A percentile compares a stretch with the other conserved stretches of the same genome.
These are phyloP conservation scores for Graptemys geographica DNA, from an alignment of 2,797 vertebrate species.

Conservation along the genomic window DNA sequence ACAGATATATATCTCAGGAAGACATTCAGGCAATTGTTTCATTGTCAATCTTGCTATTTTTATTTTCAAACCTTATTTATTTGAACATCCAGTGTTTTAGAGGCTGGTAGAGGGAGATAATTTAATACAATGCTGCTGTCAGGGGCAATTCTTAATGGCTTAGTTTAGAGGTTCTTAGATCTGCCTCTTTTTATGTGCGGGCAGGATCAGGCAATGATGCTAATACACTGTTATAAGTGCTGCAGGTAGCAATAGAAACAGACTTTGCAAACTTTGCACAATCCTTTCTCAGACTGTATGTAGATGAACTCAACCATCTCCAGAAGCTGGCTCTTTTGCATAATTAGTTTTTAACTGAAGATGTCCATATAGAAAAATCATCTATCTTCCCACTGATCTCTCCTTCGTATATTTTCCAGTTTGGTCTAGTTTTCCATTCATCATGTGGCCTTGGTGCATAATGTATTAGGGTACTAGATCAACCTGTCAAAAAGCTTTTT, in stretches of 20 bases:
- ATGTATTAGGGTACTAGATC: slow-evolving; percentile 64
- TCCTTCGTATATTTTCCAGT: slow-evolving; percentile 52
- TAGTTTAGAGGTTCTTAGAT: neutral
- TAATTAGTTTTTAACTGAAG: slow-evolving; percentile 51
- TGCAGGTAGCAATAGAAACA: neutral
- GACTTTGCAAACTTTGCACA: neutral
- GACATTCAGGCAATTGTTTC: neutral
- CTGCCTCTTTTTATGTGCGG: neutral
- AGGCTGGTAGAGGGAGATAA: neutral
- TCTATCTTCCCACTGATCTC: slow-evolving; percentile 55
- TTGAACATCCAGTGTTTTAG: neutral
- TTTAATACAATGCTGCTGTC: neutral
- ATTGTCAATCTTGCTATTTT: neutral
- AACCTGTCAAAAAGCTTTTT: slow-evolving; percentile 64
- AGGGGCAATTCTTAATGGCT: neutral
- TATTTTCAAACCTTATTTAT: neutral
- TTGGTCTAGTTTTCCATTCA: slow-evolving; percentile 65
- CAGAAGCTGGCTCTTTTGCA: slow-evolving; percentile 16
- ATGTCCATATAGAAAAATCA: slow-evolving; percentile 59
- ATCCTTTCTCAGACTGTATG: neutral
- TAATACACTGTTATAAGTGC: neutral
- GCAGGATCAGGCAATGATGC: neutral
- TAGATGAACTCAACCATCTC: slow-evolving; percentile 16
- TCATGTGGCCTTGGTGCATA: slow-evolving; percentile 53
- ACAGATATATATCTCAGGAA: neutral